Evolutionary conservation across 2,113 vertebrate species (phyloP).

Genomic region (Rynchops niger): DNA sequence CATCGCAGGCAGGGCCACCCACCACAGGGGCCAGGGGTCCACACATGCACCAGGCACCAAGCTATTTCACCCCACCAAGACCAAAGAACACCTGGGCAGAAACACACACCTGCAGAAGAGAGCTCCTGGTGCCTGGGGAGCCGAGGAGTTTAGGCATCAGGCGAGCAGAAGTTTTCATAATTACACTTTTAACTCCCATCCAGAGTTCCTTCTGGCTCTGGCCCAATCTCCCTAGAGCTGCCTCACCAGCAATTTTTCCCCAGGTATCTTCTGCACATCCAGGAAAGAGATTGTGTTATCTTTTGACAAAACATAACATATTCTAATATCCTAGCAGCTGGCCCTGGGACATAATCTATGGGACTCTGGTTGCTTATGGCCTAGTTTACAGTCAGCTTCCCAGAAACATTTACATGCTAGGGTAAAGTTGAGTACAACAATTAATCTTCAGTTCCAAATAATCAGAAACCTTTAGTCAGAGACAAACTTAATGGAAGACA

Average conservation of each 20-base stretch:
- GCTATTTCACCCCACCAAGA: not conserved
- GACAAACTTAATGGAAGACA: not conserved
- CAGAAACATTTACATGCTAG: slow-evolving; percentile 14
- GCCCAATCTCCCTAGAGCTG: not conserved
- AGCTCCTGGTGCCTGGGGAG: not conserved
- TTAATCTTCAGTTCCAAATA: slow-evolving; percentile 10
- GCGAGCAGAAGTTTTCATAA: not conserved
- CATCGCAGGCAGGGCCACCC: not conserved
- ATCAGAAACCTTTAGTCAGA: slow-evolving; percentile 25
- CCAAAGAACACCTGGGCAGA: not conserved
- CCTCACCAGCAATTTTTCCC: not conserved
- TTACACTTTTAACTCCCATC: not conserved
- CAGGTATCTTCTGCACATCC: not conserved
- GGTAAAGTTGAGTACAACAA: slow-evolving; percentile 22
- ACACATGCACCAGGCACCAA: rapidly evolving
- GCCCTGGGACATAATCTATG: not conserved
- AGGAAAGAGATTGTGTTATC: not conserved
- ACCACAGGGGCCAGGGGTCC: not conserved
- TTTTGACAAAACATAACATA: not conserved
- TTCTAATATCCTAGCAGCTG: not conserved
- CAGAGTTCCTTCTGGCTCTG: not conserved
- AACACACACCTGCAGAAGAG: not conserved
- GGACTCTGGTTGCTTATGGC: not conserved
- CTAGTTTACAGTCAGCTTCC: not conserved
- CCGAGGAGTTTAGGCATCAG: not conserved